These are phyloP conservation scores for Sminthopsis crassicaudata DNA, from an alignment of 2,113 vertebrate species.

Conservation along the genomic window DNA sequence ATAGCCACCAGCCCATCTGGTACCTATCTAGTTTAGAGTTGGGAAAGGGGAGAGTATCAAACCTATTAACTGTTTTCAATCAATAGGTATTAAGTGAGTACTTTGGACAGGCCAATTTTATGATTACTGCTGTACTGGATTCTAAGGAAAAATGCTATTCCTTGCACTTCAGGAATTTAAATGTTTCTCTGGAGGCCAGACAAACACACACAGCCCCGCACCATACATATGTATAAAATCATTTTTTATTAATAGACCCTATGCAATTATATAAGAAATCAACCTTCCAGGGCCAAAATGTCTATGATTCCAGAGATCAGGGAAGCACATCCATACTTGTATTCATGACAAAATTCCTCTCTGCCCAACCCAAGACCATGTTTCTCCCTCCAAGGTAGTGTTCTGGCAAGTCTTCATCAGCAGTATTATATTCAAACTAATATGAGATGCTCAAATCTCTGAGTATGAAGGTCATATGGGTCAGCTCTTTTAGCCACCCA, in stretches of 20 bases:
- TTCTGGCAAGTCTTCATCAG: not conserved
- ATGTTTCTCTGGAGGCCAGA: not conserved
- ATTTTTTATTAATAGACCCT: not conserved
- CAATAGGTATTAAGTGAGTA: conserved; percentile 33
- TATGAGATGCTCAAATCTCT: not conserved
- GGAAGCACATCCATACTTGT: not conserved
- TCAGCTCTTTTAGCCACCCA: not conserved
- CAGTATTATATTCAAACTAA: not conserved
- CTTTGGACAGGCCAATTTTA: conserved; percentile 1
- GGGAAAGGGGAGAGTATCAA: conserved; percentile 32
- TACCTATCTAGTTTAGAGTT: conserved; percentile 38
- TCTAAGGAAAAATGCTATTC: not conserved
- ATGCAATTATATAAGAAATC: not conserved
- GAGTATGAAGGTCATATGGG: not conserved
- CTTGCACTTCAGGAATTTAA: not conserved
- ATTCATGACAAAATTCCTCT: not conserved
- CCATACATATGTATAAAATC: not conserved
- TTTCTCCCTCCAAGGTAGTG: not conserved
- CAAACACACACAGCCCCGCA: too few species aligned
- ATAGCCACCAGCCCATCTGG: conserved; percentile 19
- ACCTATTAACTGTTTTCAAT: not conserved
- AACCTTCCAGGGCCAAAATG: not conserved
- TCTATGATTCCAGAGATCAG: not conserved
- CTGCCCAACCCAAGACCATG: not conserved
- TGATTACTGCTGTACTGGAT: not conserved